These are phyloP conservation scores for Morpho deidamia DNA, from an alignment of 2,888 invertebrate genomes.

Conservation along the genomic window DNA sequence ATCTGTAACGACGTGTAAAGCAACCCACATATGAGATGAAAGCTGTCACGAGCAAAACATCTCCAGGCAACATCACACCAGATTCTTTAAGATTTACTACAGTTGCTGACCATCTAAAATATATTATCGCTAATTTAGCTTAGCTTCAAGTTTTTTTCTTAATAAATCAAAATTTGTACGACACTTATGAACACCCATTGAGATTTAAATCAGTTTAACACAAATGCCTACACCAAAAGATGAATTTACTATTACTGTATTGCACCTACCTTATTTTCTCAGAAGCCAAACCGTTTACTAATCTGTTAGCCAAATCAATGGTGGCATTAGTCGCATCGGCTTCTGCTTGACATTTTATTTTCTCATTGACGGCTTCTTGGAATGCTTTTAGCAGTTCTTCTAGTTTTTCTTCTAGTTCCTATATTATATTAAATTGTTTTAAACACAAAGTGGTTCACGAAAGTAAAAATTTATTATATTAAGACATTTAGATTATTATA, in stretches of 20 bases:
- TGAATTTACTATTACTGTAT: neutral
- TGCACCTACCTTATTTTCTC: slow-evolving; percentile 82
- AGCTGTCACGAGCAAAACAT: slow-evolving; percentile 91
- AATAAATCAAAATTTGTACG: no score
- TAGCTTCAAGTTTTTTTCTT: no score
- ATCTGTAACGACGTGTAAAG: slow-evolving; percentile 90
- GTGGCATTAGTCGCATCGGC: slow-evolving; percentile 93
- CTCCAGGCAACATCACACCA: slow-evolving; percentile 90
- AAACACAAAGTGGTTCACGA: no score
- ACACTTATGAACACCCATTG: no score
- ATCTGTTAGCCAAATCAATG: slow-evolving; percentile 93
- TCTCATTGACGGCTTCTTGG: slow-evolving; percentile 90
- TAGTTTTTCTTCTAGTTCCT: slow-evolving; percentile 88
- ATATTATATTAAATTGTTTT: neutral
- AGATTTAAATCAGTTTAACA: no score
- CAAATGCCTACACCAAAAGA: neutral
- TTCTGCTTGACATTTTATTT: slow-evolving; percentile 94
- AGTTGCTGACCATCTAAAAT: slow-evolving; percentile 61
- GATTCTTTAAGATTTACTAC: slow-evolving; percentile 82
- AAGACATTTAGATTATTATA: no score
- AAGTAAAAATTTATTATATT: no score
- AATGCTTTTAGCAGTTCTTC: slow-evolving; percentile 88
- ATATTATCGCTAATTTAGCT: no score
- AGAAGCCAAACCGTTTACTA: slow-evolving; percentile 94
- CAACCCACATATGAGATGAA: slow-evolving; percentile 97